Evolutionary conservation across 2,888 invertebrate species (phyloP), one percentile per base, ranked within the genome.

Genomic region (Oeneis ivallda): DNA sequence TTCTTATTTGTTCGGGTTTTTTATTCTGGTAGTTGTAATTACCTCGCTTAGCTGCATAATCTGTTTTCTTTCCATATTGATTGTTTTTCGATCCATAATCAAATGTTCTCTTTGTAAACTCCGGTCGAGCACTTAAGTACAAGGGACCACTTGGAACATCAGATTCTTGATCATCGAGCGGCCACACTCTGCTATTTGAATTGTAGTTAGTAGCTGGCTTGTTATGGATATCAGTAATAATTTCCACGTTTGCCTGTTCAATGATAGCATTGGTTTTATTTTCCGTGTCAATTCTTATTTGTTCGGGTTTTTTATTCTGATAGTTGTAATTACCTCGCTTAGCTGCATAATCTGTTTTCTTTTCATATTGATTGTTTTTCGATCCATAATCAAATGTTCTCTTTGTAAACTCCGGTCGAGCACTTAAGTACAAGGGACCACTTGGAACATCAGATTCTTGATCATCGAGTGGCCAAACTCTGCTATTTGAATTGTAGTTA

Each of bases 381-480:
- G 77, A 70, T 67, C 75, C 77, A 49, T 79, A 81, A 66, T 82
- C 80, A 67, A 75, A 74, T 41, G 75, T 77, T 64, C 67, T 74
- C 53, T 70, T 73, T 19, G 72, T 74, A 56, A 73, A 74, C 26
- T 69, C 72, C n/a, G 74, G 73, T 41, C 67, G 70, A n/a, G 64
- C 61, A 54, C 58, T 66, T 62, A 69, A 67, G 59, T 64, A 39
- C 56, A 70, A 64, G 8, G 64, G 56, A 43, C 67, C 34, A 15
- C 37, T 34, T 15, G 15, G 9, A 53, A 34, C n/a, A 34, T 34
- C 26, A n/a, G 52, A 53, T 15, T 53, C 34, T 10, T 53, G 15
- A 37, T 53, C 34, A 37, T 53, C 34, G 7, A 10, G 34, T 9
- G 53, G 15, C 53, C 60, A 73, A 8, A 60, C 17, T 65, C 43